Evolutionary conservation across 1,140 invertebrate genomes (phyloP), one percentile per base, ranked within the genome.

Genomic region (Meloidogyne hapla): DNA sequence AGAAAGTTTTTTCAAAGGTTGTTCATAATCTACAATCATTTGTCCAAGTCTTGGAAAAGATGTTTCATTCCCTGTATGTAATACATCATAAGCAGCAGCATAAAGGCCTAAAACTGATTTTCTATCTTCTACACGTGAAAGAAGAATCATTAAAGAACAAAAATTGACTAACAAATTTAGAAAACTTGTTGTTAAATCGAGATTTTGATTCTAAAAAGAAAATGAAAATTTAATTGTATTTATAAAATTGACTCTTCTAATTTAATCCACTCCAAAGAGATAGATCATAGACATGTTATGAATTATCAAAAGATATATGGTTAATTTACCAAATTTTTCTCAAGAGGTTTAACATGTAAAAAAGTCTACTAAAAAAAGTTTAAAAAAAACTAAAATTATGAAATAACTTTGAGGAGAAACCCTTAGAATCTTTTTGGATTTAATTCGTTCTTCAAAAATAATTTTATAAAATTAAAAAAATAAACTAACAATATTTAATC

Each of bases 11-110:
- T 96, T 96, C 45, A 98, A 87, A 6, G 96, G 96, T 33, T 91
- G 90, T 88, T 99, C 96, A 88, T 98, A 99, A 85, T 99, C 97
- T 82, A 97, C 91, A 73, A 99, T 97, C 92, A 99, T 92, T 89
- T 96, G 94, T 0, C 95, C 95, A 33, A 99, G 89, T 23, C 95
- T 90, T 13, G 95, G 96, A 89, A 97, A 98, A 83, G 93, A 94
- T 1, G 91, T 90, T 88, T 98, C 96, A 61, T 93, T 91, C 79
- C 61, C 83, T 83, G 91, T 93, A 87, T 98, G 92, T 21, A 94
- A 92, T 91, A 98, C 92, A 90, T 99, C 96, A 90, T 98, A 93
- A 10, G 96, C 96, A 64, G 94, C 94, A 89, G 98, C 98, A 85
- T 96, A 99, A 2, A 99, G 90, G 0, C 95, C 95, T 23, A 99